Conservation (phyloP, 2,113 vertebrate species). For the Trogon melanurus region DNA sequence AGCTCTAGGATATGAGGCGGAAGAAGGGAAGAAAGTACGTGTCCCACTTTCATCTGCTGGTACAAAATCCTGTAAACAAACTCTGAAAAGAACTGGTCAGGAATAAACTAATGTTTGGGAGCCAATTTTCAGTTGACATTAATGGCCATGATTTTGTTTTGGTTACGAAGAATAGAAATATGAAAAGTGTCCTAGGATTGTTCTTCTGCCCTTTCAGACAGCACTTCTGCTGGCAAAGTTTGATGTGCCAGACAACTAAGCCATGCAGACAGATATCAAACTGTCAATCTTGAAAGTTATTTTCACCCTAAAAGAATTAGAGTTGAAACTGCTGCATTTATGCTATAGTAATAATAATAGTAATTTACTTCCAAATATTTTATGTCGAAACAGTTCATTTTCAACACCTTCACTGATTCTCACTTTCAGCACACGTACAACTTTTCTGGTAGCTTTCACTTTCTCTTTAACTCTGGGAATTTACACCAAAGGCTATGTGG, state of each 20-base stretch:
- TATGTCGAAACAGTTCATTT: background rate
- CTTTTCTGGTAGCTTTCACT: background rate
- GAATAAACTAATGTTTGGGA: background rate
- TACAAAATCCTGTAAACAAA: background rate
- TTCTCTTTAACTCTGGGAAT: background rate
- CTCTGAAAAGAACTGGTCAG: background rate
- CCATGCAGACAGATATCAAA: conserved; percentile 2
- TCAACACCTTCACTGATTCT: background rate
- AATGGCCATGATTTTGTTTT: conserved; percentile 17
- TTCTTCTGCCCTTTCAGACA: background rate
- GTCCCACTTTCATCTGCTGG: background rate
- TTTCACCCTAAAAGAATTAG: background rate
- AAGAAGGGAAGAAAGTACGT: background rate
- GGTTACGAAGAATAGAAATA: conserved; percentile 8
- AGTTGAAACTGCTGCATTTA: background rate
- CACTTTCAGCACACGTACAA: background rate
- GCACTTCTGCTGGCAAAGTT: background rate
- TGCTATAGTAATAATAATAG: background rate
- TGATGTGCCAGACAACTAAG: background rate
- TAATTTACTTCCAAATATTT: background rate
- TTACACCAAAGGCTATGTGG: background rate
- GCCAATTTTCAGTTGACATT: conserved; percentile 18
- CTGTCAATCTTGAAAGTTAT: background rate
- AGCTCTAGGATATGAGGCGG: background rate
- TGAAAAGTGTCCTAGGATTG: background rate